These are phyloP conservation scores for Lasioglossum pauxillum DNA, from an alignment of 2,888 invertebrate genomes.

Conservation along the genomic window DNA sequence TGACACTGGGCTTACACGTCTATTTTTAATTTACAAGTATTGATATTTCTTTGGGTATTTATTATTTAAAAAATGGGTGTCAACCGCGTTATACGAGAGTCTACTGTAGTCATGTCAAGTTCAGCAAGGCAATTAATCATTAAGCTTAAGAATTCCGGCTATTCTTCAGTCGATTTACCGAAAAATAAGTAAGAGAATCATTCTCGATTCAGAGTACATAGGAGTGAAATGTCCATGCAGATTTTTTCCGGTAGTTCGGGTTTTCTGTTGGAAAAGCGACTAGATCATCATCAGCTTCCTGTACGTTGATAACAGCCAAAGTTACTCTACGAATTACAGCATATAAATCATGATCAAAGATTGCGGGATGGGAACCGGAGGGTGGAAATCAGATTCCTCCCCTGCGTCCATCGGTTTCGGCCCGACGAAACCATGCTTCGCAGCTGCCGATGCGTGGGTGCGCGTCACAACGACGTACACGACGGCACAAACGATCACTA, in stretches of 20 bases:
- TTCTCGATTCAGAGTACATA: background rate
- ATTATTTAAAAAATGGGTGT: background rate
- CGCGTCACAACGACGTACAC: conserved; percentile 32
- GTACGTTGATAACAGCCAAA: background rate
- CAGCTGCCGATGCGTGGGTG: conserved; percentile 30
- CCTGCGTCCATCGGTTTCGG: background rate
- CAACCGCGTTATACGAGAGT: too few relatives aligned
- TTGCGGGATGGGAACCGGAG: background rate
- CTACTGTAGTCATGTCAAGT: background rate
- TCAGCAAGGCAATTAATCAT: background rate
- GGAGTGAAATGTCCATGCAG: background rate
- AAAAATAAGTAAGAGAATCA: background rate
- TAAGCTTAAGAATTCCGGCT: background rate
- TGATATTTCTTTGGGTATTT: background rate
- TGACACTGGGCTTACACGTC: background rate
- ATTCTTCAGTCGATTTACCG: background rate
- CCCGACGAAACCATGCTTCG: conserved; percentile 55
- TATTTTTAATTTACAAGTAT: too few relatives aligned
- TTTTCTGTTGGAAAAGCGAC: background rate
- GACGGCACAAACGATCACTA: conserved; percentile 16
- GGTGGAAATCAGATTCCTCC: background rate
- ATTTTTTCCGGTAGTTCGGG: background rate
- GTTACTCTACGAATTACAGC: background rate
- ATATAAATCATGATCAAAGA: background rate
- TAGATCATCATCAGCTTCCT: background rate